Evolutionary conservation across 2,888 invertebrate species (phyloP).

Genomic region (Meandrusa payeni): DNA sequence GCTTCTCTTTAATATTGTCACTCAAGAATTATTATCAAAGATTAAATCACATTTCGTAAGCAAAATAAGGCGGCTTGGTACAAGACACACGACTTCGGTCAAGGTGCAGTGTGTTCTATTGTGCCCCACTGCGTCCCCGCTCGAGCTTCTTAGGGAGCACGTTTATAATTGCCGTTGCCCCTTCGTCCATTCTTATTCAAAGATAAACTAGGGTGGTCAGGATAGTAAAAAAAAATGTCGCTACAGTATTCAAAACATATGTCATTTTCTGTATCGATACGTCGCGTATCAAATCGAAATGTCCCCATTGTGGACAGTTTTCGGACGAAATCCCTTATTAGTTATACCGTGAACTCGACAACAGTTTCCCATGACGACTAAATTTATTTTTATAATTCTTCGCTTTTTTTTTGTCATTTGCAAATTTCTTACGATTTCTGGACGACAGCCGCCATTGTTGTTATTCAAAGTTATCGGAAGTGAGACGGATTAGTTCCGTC

Average conservation of each 20-base stretch:
- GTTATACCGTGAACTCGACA: constrained; percentile 62
- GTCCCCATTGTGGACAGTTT: constrained; percentile 44
- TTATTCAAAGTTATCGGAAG: constrained; percentile 52
- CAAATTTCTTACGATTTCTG: constrained; percentile 59
- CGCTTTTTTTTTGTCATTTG: constrained; percentile 31
- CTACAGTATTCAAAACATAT: constrained; percentile 76
- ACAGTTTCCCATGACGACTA: constrained; percentile 75
- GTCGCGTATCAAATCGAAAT: constrained; percentile 59
- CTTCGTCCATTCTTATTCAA: constrained; percentile 46
- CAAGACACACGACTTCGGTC: constrained; percentile 60
- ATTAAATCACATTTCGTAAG: constrained; percentile 43
- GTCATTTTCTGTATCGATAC: constrained; percentile 73
- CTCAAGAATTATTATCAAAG: too few species aligned
- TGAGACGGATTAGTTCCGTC: constrained; percentile 66
- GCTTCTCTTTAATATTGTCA: too few species aligned
- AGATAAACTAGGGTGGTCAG: constrained; percentile 37
- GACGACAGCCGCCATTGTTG: constrained; percentile 54
- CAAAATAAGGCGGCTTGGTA: constrained; percentile 56
- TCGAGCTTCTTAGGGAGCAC: constrained; percentile 53
- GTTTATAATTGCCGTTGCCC: constrained; percentile 74
- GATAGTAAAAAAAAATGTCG: constrained; percentile 55
- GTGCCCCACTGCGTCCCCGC: constrained; percentile 49
- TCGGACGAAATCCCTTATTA: constrained; percentile 61
- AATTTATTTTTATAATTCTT: constrained; percentile 50
- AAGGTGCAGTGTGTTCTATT: constrained; percentile 59